Conservation (phyloP, 2,113 vertebrate species). For the Riparia riparia region DNA sequence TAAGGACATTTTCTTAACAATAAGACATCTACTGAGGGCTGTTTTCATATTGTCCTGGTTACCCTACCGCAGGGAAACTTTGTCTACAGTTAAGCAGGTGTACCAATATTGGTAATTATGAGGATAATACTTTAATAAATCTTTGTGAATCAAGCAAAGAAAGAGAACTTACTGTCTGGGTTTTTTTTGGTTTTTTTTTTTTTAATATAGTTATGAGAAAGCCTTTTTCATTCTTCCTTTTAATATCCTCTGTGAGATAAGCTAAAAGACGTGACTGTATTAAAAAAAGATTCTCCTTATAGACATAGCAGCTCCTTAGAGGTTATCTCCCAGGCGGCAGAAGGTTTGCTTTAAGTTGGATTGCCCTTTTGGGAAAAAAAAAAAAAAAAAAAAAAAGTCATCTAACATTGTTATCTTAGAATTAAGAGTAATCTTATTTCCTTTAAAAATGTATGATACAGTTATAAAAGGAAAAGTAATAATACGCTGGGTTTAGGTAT, state of each 20-base stretch:
- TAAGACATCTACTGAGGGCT: not conserved
- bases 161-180: not conserved
- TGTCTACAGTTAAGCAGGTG: not conserved
- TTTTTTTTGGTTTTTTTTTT: not conserved
- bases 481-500: not conserved
- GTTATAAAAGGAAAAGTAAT: not conserved
- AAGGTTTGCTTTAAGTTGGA: not conserved
- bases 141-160: not conserved
- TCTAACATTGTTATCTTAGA: not conserved
- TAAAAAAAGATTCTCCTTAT: not conserved
- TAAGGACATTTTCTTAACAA: not conserved
- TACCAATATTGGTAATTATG: not conserved
- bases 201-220: not conserved
- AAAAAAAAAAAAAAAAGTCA: not conserved
- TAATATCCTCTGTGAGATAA: not conserved
- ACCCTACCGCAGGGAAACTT: not conserved
- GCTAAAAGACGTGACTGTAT: not conserved
- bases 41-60: not conserved
- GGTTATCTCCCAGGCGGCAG: not conserved
- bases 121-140: not conserved
- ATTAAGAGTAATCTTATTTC: not conserved
- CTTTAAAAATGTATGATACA: not conserved
- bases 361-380: not conserved
- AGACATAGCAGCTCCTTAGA: not conserved
- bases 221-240: not conserved